Evolutionary conservation across 1,140 invertebrate genomes (phyloP).

Genomic region (Trinorchestia longiramus): DNA sequence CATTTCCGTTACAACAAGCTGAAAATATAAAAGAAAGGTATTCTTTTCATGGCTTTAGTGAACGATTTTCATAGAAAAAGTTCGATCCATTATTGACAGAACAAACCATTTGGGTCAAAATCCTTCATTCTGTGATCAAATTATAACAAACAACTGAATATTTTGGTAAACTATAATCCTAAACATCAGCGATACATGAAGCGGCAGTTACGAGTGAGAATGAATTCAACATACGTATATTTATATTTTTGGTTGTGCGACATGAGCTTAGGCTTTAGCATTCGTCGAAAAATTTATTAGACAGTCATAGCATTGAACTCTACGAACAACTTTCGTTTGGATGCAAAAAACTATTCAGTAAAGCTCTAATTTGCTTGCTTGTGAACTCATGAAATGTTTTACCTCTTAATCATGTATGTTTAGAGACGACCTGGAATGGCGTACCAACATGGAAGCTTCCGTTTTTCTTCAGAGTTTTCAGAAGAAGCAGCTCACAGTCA

Average conservation of each 20-base stretch:
- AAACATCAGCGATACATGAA: too few species aligned
- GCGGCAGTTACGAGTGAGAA: neutral
- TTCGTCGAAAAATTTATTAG: neutral
- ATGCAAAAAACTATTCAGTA: neutral
- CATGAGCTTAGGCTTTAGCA: neutral
- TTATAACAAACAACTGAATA: too few species aligned
- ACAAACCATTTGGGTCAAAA: too few species aligned
- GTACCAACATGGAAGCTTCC: neutral
- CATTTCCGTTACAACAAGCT: too few species aligned
- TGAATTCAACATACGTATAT: neutral
- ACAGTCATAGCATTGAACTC: neutral
- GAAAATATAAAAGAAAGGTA: too few species aligned
- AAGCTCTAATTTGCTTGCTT: neutral
- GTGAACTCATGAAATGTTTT: neutral
- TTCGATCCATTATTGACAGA: too few species aligned
- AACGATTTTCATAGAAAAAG: too few species aligned
- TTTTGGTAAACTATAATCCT: too few species aligned
- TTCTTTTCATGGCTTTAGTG: too few species aligned
- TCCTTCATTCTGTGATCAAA: too few species aligned
- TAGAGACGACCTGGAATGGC: neutral
- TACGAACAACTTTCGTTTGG: neutral
- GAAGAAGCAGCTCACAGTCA: neutral
- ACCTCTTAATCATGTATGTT: neutral
- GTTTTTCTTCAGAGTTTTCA: neutral
- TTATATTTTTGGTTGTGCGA: neutral